Base-by-base conservation (phyloP, 2,888 invertebrate genomes). In the Leucozona laternaria region DNA sequence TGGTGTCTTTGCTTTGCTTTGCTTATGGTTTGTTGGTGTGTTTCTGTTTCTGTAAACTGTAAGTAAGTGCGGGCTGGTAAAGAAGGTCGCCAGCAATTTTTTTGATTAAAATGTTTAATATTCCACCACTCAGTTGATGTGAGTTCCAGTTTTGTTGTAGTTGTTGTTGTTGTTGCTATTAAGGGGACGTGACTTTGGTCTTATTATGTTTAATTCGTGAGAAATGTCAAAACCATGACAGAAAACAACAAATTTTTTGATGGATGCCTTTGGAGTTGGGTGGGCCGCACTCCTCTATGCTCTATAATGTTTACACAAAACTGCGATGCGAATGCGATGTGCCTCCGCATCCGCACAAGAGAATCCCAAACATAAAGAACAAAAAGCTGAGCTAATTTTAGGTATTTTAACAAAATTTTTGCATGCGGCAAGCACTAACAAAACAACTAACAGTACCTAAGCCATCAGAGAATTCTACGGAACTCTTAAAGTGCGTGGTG, bases 81-180 rank as follows among this genome's bases (percentile, higher is more conserved):
- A 79, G 71, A 64, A 71, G 72, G 72, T 73, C 57, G 64, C 55
- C 20, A 37, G 62, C n/a, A 70, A 40, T 77, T 80, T 76, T 79
- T 85, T 77, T 43, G 73, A 85, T 84, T 79, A 76, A 84, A 84
- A 84, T 76, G 71, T 76, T 76, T 71, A 64, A 79, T 79, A 53
- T 70, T 73, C 43, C 66, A 40, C 43, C 66, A 40, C 37, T 43
- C 22, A 5, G 2, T 8, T 11, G 48, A 15, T 20, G 20, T 37
- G 6, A 60, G 43, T 53, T 25, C 28, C 25, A 43, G 40, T 40
- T 15, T 10, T 17, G 25, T n/a, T 43, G 7, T n/a, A n/a, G n/a
- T 31, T 31, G 62, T 15, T 62, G 22, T 25, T 62, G 20, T 48
- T 55, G 22, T 48, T 17, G 40, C 37, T 60, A 15, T 60, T 17